These are phyloP conservation scores for Oriolus oriolus DNA, from an alignment of 2,113 vertebrate genomes.

Conservation along the genomic window DNA sequence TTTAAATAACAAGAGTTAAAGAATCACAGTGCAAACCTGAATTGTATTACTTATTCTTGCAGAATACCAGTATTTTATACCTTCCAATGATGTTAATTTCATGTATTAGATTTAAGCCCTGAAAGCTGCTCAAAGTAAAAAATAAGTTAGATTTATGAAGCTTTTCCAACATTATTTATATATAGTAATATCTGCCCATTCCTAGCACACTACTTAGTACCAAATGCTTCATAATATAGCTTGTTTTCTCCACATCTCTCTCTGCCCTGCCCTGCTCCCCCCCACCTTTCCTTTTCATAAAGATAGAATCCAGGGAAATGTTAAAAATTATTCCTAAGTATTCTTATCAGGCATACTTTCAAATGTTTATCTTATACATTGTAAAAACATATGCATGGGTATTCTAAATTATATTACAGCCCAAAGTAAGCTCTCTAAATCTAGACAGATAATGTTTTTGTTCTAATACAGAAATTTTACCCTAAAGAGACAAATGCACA, in stretches of 20 bases:
- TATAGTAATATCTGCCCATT: neutral
- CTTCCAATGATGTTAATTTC: neutral
- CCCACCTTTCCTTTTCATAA: neutral
- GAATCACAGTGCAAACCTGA: neutral
- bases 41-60: neutral
- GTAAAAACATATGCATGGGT: neutral
- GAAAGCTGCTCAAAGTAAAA: neutral
- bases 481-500: conserved; percentile 22
- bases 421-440: conserved; percentile 28
- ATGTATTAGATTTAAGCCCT: neutral
- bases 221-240: neutral
- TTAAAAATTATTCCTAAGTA: neutral
- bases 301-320: neutral
- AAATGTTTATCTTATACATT: conserved; percentile 2
- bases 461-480: conserved; percentile 24
- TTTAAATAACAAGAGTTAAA: neutral
- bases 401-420: neutral
- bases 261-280: too few species aligned
- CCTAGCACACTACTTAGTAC: neutral
- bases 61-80: neutral
- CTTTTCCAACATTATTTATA: neutral
- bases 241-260: neutral
- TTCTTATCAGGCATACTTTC: neutral
- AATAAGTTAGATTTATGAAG: neutral
- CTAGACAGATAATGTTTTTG: conserved; percentile 7